These are phyloP conservation scores for Aplysia californica DNA, from an alignment of 1,140 invertebrate genomes.

Conservation along the genomic window DNA sequence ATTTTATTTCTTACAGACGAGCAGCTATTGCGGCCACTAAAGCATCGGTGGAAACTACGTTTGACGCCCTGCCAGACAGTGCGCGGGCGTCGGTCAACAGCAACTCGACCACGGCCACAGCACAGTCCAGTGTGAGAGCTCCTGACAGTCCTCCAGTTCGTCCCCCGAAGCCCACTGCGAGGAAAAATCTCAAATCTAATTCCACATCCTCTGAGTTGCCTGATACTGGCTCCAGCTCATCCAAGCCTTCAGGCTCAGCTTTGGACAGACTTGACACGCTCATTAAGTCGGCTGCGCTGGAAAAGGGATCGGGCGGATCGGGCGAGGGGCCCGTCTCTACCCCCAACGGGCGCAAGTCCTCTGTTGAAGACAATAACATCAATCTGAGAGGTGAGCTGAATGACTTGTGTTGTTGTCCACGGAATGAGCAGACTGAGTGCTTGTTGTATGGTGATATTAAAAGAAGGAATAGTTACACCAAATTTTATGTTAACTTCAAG, in stretches of 20 bases:
- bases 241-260: conserved; percentile 46
- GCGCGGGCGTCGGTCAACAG: conserved; percentile 18
- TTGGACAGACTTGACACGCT: conserved; percentile 75
- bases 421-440: no score
- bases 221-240: conserved; percentile 25
- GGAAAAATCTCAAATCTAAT: not conserved
- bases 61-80: conserved; percentile 27
- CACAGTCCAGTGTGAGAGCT: conserved; percentile 29
- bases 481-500: no score
- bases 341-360: not conserved
- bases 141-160: conserved; percentile 31
- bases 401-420: no score
- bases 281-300: conserved; percentile 67
- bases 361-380: conserved; percentile 31
- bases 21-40: conserved; percentile 20
- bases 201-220: conserved; percentile 24
- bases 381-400: conserved; percentile 53
- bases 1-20: no score
- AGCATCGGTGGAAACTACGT: conserved; percentile 32
- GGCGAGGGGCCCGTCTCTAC: not conserved
- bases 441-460: no score
- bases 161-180: conserved; percentile 17
- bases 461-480: no score
- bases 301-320: conserved; percentile 3
- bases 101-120: conserved; percentile 28